phyloP scores from a whole-genome alignment of 2,888 invertebrate genomes.

The Adelphocoris suturalis region DNA sequence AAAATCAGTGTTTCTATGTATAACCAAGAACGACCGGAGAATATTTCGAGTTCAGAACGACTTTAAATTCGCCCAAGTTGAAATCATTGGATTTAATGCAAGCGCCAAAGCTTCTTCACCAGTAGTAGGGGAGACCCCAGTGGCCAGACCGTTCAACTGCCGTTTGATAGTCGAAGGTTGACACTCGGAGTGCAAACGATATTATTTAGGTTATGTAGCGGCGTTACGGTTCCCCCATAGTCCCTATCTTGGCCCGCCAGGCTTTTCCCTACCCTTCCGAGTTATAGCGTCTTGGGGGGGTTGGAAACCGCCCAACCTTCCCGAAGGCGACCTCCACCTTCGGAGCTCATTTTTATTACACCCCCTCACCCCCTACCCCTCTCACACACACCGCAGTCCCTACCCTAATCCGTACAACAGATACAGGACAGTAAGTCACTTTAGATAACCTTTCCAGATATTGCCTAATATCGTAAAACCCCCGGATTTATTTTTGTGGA shows the following conservation, averaged over 20 bases:
- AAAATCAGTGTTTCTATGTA: no score
- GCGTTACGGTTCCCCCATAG: neutral
- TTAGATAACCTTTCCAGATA: slow-evolving; percentile 58
- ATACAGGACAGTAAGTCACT: slow-evolving; percentile 63
- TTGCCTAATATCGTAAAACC: slow-evolving; percentile 65
- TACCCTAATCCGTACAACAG: slow-evolving; percentile 55
- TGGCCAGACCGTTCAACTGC: neutral
- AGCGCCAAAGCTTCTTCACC: neutral
- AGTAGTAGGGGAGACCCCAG: neutral
- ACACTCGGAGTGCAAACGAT: slow-evolving; percentile 21
- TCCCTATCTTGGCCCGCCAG: slow-evolving; percentile 60
- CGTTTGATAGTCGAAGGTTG: slow-evolving; percentile 47
- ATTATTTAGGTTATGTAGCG: slow-evolving; percentile 41
- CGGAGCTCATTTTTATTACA: slow-evolving; percentile 39
- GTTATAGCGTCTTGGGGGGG: slow-evolving; percentile 52
- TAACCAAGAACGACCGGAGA: no score
- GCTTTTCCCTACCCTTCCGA: slow-evolving; percentile 16
- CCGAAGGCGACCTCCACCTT: neutral
- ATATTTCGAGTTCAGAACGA: neutral
- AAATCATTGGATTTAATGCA: neutral
- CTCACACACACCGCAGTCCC: neutral
- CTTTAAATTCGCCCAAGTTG: neutral
- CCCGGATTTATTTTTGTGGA: slow-evolving; percentile 61
- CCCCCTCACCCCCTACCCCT: slow-evolving; percentile 17
- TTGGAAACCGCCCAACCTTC: slow-evolving; percentile 21